Evolutionary conservation across 2,888 invertebrate species (phyloP).

Genomic region (Agrotis clavis): DNA sequence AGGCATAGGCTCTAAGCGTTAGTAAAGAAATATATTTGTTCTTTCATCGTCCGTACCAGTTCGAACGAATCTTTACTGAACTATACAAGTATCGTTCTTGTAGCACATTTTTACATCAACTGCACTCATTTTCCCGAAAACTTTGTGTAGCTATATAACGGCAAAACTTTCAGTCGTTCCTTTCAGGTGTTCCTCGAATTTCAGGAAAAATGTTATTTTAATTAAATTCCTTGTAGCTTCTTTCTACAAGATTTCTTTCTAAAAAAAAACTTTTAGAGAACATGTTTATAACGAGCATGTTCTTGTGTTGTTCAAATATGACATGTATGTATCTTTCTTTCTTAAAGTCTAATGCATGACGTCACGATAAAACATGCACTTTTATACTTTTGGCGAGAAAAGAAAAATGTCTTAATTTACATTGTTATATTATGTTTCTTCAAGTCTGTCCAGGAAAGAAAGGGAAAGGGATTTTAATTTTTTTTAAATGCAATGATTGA

Average conservation of each 20-base stretch:
- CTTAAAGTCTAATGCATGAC: neutral
- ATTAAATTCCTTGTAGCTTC: neutral
- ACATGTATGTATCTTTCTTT: neutral
- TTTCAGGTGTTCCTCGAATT: neutral
- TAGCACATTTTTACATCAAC: neutral
- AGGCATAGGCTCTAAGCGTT: no score
- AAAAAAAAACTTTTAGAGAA: neutral
- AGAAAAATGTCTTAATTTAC: neutral
- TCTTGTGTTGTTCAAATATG: neutral
- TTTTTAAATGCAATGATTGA: neutral
- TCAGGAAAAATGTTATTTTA: neutral
- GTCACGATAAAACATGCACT: neutral
- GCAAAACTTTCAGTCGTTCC: neutral
- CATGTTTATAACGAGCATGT: neutral
- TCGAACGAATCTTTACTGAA: no score
- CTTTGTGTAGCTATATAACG: neutral
- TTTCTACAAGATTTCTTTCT: neutral
- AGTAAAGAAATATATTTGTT: no score
- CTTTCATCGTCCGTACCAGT: no score
- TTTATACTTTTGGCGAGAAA: no score
- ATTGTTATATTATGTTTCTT: neutral
- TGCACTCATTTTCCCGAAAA: neutral
- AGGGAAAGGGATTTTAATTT: neutral
- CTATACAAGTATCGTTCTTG: neutral
- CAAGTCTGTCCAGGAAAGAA: no score